Base-by-base conservation (phyloP, 2,888 invertebrate genomes). In the Lottia scabra region DNA sequence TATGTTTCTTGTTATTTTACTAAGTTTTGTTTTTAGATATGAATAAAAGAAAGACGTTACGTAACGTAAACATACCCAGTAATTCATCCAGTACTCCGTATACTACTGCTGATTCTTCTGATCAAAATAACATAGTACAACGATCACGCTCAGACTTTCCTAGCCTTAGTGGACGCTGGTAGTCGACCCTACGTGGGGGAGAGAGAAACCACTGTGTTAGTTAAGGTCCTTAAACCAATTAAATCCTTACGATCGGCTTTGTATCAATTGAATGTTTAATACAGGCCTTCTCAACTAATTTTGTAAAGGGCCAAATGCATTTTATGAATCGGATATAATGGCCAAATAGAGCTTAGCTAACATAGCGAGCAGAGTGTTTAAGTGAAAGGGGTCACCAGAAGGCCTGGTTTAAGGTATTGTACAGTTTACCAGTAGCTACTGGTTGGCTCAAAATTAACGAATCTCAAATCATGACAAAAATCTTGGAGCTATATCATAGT, bases 11-110 rank as follows among this genome's bases (percentile, higher is more conserved):
- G 30, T 4, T 30, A 30, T 30, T 30, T 30, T 30, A 30, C 2
- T 4, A 30, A 4, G 10, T 68, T 38, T 63, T n/a, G 63, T 63
- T 74, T 75, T 1, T 75, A 86, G 86, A 86, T 75, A 73, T 86
- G 75, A 85, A 84, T 69, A 84, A 85, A 74, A 78, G 84, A 67
- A 80, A 81, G 45, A 84, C 81, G 13, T 72, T 84, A 68, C 62
- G 68, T 74, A 72, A 65, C 62, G 68, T 27, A 56, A 67, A 23
- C 71, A 56, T 26, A 68, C 66, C 38, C 10, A 23, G 19, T 23
- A 56, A 56, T 56, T 56, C 56, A 56, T 56, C 56, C 23, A 56
- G 56, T 56, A 56, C 56, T 13, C 13, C 56, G 19, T 56, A 56
- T 56, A 56, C 56, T 10, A 56, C 12, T 56, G 38, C 38, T 38